phyloP scores from a whole-genome alignment of 2,888 invertebrate genomes.

The Balanococcus diminutus region DNA sequence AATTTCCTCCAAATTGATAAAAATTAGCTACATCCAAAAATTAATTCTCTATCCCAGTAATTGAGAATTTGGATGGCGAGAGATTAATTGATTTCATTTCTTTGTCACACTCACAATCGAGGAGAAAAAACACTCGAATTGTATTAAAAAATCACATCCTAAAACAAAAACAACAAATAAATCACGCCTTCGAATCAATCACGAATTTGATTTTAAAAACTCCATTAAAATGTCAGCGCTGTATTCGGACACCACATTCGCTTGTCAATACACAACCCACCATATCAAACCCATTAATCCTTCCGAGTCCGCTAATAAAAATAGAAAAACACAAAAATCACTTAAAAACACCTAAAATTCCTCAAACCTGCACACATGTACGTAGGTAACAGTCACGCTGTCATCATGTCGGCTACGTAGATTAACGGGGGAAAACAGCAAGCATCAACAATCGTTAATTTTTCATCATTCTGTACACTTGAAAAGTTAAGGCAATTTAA shows the following conservation, averaged over 20 bases:
- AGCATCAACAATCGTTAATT: background rate
- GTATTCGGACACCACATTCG: background rate
- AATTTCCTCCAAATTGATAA: no score
- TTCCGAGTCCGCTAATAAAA: background rate
- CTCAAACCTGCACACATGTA: background rate
- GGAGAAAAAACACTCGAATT: background rate
- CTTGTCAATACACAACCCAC: background rate
- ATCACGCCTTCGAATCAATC: background rate
- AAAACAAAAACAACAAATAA: background rate
- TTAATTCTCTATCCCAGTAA: no score
- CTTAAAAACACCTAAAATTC: background rate
- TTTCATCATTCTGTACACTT: background rate
- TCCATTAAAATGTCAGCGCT: background rate
- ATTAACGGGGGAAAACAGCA: background rate
- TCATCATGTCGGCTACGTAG: no score
- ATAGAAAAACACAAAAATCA: background rate
- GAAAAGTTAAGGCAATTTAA: constrained; percentile 10
- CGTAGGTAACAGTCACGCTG: background rate
- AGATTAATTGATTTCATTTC: no score
- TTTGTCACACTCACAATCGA: background rate
- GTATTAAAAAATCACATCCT: background rate
- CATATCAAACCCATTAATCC: background rate
- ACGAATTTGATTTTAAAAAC: background rate
- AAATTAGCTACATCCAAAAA: no score
- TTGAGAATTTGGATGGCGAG: no score